Base-by-base conservation (phyloP, 2,888 invertebrate species). In the Lepidonotus clava region DNA sequence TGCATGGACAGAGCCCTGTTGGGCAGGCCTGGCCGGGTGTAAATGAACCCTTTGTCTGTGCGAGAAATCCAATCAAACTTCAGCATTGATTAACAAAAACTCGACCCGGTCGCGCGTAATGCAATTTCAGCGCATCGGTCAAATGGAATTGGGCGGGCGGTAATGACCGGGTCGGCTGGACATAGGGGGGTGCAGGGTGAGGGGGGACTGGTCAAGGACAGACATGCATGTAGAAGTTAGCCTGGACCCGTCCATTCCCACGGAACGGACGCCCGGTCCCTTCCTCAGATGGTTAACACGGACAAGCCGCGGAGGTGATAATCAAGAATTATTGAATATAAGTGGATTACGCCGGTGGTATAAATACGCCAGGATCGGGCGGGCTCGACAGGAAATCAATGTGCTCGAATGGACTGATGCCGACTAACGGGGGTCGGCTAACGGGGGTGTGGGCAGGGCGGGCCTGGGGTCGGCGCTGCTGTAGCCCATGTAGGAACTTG, bases 261-360 rank as follows among this genome's bases (percentile, higher is more conserved):
- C 8, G 46, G n/a, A n/a, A 66, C 66, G 6, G 24, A 8, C 66
- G 11, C 11, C 66, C 24, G 66, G 6, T 8, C n/a, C 66, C 8
- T 76, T 76, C n/a, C 21, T 21, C 36, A 24, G 38, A 83, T 56
- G 83, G n/a, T 51, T 83, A 56, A 83, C 83, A 36, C 56, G 21
- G 83, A 0, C 32, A 32, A 18, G 34, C 14, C 83, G 51, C 18
- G 5, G 36, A 83, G 56, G 34, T 80, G 80, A 80, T 83, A 83
- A 83, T 83, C 53, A 83, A 28, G 56, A 83, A 83, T 83, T 53
- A 83, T 83, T 32, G 83, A 83, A 56, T 56, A 83, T 53, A 83
- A 83, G 34, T 83, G 53, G 83, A 83, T 83, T 83, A 83, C 36
- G 53, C 32, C 1, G 6, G 5, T 32, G 53, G 53, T 32, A 36